A percentile compares a stretch with the other conserved stretches of the same genome.
These are phyloP conservation scores for Semotilus atromaculatus DNA, from an alignment of 2,797 vertebrate species.

Conservation along the genomic window DNA sequence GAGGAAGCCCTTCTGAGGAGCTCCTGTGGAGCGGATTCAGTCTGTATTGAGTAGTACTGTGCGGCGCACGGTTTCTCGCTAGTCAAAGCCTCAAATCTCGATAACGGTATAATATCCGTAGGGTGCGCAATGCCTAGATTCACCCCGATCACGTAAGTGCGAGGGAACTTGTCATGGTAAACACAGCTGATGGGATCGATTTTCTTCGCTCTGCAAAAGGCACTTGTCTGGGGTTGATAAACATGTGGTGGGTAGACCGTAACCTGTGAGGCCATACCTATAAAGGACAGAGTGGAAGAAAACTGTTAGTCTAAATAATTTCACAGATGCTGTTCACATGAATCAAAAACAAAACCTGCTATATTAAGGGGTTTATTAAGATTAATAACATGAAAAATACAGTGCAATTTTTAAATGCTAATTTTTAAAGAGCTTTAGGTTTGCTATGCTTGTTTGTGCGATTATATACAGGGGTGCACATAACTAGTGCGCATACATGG, in stretches of 20 bases:
- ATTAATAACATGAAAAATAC: not conserved
- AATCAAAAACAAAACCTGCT: not conserved
- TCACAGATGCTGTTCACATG: slow-evolving; percentile 13
- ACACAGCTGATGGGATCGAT: slow-evolving; percentile 89
- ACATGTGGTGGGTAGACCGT: slow-evolving; percentile 95
- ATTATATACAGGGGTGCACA: too few relatives aligned
- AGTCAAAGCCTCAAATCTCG: slow-evolving; percentile 80
- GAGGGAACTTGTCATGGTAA: slow-evolving; percentile 87
- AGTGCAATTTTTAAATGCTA: too few relatives aligned
- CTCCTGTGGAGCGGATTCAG: slow-evolving; percentile 73
- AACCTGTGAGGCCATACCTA: slow-evolving; percentile 99
- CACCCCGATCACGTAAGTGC: slow-evolving; percentile 90
- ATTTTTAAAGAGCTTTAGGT: not conserved
- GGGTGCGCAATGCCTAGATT: slow-evolving; percentile 89
- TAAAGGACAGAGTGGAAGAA: slow-evolving; percentile 23
- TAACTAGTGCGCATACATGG: too few relatives aligned
- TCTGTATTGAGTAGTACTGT: slow-evolving; percentile 79
- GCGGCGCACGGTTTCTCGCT: slow-evolving; percentile 74
- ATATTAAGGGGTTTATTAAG: not conserved
- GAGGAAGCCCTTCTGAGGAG: slow-evolving; percentile 37
- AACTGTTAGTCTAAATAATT: not conserved
- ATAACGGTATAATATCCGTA: slow-evolving; percentile 82
- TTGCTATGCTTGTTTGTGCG: too few relatives aligned
- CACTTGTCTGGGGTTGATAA: slow-evolving; percentile 99
- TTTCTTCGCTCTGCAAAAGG: slow-evolving; percentile 96